Percentiles rank a stretch among this genome's conserved stretches.
These are phyloP conservation scores for Drosophila asahinai DNA, from an alignment of 1,140 invertebrate species.

Conservation along the genomic window DNA sequence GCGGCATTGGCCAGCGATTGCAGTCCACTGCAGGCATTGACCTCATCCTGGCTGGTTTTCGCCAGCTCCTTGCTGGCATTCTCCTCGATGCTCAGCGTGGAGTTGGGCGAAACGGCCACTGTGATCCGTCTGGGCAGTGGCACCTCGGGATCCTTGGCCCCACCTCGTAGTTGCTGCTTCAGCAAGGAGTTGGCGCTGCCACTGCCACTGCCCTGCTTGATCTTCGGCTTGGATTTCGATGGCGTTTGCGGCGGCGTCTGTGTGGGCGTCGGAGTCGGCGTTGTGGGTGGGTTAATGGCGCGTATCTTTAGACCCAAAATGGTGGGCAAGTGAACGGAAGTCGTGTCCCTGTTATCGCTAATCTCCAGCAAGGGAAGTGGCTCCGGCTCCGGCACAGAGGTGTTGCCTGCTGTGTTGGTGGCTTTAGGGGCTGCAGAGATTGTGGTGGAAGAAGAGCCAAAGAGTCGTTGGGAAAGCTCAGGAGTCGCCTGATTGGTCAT, in stretches of 20 bases:
- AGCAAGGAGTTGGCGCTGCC: conserved; percentile 81
- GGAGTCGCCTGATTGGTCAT: conserved; percentile 54
- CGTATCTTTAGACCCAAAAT: conserved; percentile 75
- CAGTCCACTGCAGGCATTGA: conserved; percentile 46
- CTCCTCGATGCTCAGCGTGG: conserved; percentile 67
- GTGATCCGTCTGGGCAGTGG: conserved; percentile 22
- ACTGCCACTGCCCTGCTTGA: conserved; percentile 19
- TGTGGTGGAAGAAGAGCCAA: conserved; percentile 61
- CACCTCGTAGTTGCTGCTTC: conserved; percentile 83
- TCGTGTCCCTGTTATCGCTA: conserved; percentile 20
- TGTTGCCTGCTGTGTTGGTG: background rate
- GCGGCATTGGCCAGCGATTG: conserved; percentile 77
- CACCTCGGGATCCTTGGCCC: conserved; percentile 72
- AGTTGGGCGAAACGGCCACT: conserved; percentile 23
- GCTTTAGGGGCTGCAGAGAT: conserved; percentile 29
- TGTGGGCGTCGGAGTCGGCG: conserved; percentile 19
- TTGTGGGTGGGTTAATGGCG: conserved; percentile 47
- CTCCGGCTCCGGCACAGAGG: conserved; percentile 9
- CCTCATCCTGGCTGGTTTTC: conserved; percentile 39
- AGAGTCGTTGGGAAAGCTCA: conserved; percentile 76
- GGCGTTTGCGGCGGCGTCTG: conserved; percentile 5
- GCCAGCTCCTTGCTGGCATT: conserved; percentile 21
- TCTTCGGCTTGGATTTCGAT: conserved; percentile 27
- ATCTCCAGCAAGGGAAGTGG: conserved; percentile 29
- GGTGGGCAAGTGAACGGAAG: conserved; percentile 76